Percentiles rank a stretch among this genome's conserved stretches.
Conservation (phyloP, 2,113 vertebrate species). For the Xyrauchen texanus region DNA sequence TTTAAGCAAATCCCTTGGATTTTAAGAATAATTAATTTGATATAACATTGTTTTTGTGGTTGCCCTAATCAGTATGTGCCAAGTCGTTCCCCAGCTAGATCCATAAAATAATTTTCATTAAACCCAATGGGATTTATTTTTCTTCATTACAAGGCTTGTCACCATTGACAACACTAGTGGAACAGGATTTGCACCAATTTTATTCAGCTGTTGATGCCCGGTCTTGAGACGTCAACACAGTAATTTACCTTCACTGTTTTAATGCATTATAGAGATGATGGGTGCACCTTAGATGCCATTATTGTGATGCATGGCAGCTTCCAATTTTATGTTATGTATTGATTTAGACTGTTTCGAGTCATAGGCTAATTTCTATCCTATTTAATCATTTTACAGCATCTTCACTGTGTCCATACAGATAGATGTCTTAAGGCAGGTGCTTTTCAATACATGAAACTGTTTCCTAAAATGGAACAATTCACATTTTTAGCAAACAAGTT, state of each 20-base stretch:
- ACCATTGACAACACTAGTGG: neutral
- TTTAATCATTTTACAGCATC: neutral
- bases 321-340: neutral
- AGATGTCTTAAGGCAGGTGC: neutral
- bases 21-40: constrained; percentile 36
- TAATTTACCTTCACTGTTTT: constrained; percentile 3
- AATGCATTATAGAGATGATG: neutral
- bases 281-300: neutral
- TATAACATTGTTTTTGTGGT: constrained; percentile 60
- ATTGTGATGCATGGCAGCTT: neutral
- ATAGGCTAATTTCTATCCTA: neutral
- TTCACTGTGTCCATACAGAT: neutral
- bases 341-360: neutral
- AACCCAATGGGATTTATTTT: constrained; percentile 69
- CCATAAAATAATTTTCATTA: constrained; percentile 66
- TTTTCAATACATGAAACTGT: neutral
- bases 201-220: constrained; percentile 35
- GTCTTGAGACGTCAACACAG: constrained; percentile 2
- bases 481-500: neutral
- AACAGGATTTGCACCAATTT: constrained; percentile 45
- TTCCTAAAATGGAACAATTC: neutral
- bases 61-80: constrained; percentile 57
- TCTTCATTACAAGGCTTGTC: constrained; percentile 53
- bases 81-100: constrained; percentile 13
- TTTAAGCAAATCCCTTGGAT: too few relatives aligned